Evolutionary conservation across 1,140 invertebrate genomes (phyloP).

Genomic region (Drosophila elegans): DNA sequence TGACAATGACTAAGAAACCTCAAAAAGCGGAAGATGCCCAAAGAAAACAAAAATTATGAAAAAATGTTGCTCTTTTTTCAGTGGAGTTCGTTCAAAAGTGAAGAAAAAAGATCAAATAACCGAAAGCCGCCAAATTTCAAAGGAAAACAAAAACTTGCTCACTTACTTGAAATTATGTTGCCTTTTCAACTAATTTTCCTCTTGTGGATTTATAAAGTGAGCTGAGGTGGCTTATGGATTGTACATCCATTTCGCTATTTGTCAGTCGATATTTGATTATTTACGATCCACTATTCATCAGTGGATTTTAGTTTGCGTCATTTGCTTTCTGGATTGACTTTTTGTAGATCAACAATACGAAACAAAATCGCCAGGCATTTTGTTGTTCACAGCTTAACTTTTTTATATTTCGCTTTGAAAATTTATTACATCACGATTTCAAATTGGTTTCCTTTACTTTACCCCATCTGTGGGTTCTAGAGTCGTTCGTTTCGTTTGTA

Average conservation of each 20-base stretch:
- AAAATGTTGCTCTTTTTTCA: constrained; percentile 66
- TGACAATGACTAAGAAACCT: constrained; percentile 73
- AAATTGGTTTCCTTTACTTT: constrained; percentile 35
- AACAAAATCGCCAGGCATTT: constrained; percentile 36
- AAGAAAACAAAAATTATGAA: constrained; percentile 70
- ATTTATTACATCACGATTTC: constrained; percentile 79
- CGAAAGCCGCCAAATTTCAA: constrained; percentile 78
- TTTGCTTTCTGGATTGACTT: constrained; percentile 37
- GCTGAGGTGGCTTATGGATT: constrained; percentile 10
- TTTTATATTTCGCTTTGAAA: constrained; percentile 47
- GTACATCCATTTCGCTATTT: constrained; percentile 59
- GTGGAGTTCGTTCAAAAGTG: constrained; percentile 53
- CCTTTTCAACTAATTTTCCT: constrained; percentile 76
- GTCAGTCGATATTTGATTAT: constrained; percentile 73
- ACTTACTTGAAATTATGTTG: constrained; percentile 72
- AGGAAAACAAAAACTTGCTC: constrained; percentile 79
- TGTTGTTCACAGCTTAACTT: constrained; percentile 44
- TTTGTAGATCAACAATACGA: constrained; percentile 53
- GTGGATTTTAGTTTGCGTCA: constrained; percentile 48
- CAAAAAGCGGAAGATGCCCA: constrained; percentile 64
- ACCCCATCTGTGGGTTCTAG: constrained; percentile 51
- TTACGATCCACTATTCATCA: constrained; percentile 67
- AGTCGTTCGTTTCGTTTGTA: constrained; percentile 36
- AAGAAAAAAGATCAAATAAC: constrained; percentile 76
- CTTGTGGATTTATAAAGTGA: constrained; percentile 47